Evolutionary conservation across 2,797 vertebrate genomes (phyloP).

Genomic region (Tolypeutes matacus): DNA sequence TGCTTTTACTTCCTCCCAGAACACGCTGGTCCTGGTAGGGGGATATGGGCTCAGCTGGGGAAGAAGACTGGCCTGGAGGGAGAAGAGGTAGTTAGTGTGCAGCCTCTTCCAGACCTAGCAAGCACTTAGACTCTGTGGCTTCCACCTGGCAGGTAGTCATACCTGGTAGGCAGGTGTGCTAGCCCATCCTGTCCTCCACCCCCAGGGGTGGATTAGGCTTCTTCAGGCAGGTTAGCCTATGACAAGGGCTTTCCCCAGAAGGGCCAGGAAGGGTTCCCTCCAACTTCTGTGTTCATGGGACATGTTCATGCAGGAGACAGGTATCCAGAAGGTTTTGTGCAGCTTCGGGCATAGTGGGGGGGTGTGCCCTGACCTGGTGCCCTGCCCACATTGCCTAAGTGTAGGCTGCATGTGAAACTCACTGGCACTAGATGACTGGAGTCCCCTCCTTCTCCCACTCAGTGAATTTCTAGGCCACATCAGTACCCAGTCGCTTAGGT

Average conservation of each 20-base stretch:
- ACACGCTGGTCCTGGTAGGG: not conserved
- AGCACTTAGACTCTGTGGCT: not conserved
- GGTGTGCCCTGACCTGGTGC: accelerated
- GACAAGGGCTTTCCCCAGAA: not conserved
- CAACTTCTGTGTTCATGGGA: not conserved
- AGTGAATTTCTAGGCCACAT: not conserved
- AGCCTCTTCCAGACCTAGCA: not conserved
- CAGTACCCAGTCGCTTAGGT: not conserved
- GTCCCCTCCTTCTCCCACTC: not conserved
- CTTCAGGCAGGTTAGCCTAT: not conserved
- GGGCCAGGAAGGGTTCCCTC: not conserved
- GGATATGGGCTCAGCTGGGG: not conserved
- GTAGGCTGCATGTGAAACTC: not conserved
- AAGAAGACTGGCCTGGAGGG: not conserved
- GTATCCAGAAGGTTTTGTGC: not conserved
- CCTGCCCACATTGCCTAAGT: not conserved
- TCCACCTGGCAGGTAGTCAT: not conserved
- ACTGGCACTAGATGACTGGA: too few relatives aligned
- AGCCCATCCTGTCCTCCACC: not conserved
- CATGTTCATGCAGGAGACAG: not conserved
- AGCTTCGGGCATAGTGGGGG: not conserved
- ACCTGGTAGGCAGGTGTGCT: not conserved
- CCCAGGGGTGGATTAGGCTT: not conserved
- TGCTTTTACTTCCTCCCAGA: not conserved
- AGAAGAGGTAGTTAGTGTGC: not conserved